Conservation (phyloP, 2,888 invertebrate genomes). For the Drosophila recens region DNA sequence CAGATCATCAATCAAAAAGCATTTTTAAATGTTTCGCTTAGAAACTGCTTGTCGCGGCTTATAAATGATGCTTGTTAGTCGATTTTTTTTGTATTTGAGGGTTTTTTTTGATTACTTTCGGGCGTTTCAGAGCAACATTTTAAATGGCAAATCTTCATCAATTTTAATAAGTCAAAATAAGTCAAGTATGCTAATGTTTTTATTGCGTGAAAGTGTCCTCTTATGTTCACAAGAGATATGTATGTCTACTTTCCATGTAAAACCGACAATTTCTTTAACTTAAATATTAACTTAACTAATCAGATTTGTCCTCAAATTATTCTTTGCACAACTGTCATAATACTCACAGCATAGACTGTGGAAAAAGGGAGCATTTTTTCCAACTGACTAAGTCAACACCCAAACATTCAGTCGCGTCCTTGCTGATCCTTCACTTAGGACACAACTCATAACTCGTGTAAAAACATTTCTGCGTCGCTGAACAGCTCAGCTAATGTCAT, state of each 20-base stretch:
- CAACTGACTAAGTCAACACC: constrained; percentile 61
- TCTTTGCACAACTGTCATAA: constrained; percentile 64
- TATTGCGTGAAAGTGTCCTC: constrained; percentile 39
- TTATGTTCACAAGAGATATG: not conserved
- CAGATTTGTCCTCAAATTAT: constrained; percentile 29
- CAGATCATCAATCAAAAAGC: constrained; percentile 73
- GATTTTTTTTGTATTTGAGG: constrained; percentile 18
- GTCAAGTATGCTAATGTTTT: constrained; percentile 54
- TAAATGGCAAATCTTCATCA: constrained; percentile 57
- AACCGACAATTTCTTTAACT: not conserved
- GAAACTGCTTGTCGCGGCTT: constrained; percentile 70
- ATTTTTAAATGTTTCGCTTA: constrained; percentile 73
- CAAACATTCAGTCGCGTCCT: constrained; percentile 42
- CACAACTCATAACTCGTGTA: constrained; percentile 61
- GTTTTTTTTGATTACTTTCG: constrained; percentile 49
- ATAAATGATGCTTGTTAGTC: constrained; percentile 69
- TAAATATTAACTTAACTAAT: constrained; percentile 24
- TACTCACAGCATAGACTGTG: constrained; percentile 15
- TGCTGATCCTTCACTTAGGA: constrained; percentile 34
- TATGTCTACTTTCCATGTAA: not conserved
- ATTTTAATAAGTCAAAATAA: constrained; percentile 64
- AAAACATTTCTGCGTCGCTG: constrained; percentile 65
- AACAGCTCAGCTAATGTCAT: constrained; percentile 70
- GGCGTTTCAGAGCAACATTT: constrained; percentile 37
- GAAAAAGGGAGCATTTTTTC: constrained; percentile 49